Evolutionary conservation across 2,113 vertebrate species (phyloP).

Genomic region (Lepisosteus osseus): DNA sequence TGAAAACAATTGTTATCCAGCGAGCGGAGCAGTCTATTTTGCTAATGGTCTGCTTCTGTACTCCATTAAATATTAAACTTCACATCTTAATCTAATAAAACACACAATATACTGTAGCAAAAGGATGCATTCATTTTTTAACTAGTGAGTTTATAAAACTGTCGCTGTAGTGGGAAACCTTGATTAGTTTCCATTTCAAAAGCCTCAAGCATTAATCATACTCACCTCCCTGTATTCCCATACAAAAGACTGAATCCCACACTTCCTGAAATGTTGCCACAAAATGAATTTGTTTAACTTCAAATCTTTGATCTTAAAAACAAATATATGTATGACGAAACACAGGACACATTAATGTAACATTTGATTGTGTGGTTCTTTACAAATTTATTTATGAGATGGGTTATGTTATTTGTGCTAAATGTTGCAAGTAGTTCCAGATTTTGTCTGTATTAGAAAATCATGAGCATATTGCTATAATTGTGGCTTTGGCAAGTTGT

Average conservation of each 20-base stretch:
- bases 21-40: background rate
- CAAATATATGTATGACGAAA: too few species aligned
- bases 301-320: too few species aligned
- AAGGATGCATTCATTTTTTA: background rate
- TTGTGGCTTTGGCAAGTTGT: too few species aligned
- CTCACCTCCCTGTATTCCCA: background rate
- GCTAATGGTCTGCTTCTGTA: background rate
- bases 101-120: background rate
- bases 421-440: too few species aligned
- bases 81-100: background rate
- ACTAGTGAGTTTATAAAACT: background rate
- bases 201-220: background rate
- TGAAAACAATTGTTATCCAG: too few species aligned
- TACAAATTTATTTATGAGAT: too few species aligned
- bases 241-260: background rate
- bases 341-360: too few species aligned
- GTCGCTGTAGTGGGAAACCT: background rate
- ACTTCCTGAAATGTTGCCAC: background rate
- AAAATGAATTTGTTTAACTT: too few species aligned
- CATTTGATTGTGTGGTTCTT: too few species aligned
- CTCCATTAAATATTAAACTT: background rate
- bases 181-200: background rate
- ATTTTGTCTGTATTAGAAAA: too few species aligned
- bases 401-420: too few species aligned
- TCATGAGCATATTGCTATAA: too few species aligned